phyloP scores from a whole-genome alignment of 2,113 vertebrate genomes.

The Takifugu flavidus region DNA sequence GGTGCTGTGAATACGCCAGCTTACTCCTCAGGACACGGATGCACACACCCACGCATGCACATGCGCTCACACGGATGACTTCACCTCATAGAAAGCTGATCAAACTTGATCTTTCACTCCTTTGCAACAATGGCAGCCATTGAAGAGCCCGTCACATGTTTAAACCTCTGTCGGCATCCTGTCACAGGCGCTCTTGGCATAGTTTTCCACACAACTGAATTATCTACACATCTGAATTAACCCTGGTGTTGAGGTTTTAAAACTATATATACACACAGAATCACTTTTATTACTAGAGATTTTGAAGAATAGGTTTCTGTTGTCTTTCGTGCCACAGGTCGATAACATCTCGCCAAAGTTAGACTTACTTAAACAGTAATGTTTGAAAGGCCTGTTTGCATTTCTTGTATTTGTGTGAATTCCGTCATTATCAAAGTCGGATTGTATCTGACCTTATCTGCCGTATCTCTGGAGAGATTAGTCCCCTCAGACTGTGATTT shows the following conservation, averaged over 20 bases:
- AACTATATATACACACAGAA: background rate
- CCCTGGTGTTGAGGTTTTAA: background rate
- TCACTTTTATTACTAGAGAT: background rate
- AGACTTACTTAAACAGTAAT: constrained; percentile 6
- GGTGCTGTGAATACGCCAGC: background rate
- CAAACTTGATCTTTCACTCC: constrained; percentile 55
- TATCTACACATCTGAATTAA: background rate
- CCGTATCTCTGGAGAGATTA: constrained; percentile 36
- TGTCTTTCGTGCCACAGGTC: background rate
- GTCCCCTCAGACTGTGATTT: constrained; percentile 13
- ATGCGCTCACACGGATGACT: constrained; percentile 36
- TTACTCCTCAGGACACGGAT: constrained; percentile 23
- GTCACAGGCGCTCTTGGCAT: constrained; percentile 13
- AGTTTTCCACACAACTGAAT: background rate
- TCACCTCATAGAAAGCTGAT: constrained; percentile 47
- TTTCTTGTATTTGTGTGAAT: background rate
- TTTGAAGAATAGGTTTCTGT: background rate
- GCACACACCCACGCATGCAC: constrained; percentile 2
- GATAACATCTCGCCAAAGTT: constrained; percentile 19
- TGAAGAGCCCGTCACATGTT: constrained; percentile 37
- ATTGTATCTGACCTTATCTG: background rate
- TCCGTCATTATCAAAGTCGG: constrained; percentile 3
- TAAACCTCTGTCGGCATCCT: constrained; percentile 30
- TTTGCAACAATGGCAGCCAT: constrained; percentile 39
- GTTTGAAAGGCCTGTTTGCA: background rate